A percentile compares a stretch with the other conserved stretches of the same genome.
These are phyloP conservation scores for Phasia obesa DNA, from an alignment of 2,888 invertebrate genomes.

Conservation along the genomic window DNA sequence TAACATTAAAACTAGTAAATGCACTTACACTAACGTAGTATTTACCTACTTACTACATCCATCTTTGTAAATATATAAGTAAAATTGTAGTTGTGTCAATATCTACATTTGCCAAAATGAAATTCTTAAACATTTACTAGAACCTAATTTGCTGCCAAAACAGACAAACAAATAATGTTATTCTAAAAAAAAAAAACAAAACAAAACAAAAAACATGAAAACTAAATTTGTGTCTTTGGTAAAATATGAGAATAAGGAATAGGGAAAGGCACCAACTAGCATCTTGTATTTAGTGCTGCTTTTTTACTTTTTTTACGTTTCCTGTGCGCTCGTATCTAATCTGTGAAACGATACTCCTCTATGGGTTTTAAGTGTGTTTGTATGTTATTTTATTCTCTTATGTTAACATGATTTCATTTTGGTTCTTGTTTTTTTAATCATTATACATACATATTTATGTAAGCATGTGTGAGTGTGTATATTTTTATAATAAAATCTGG, in stretches of 20 bases:
- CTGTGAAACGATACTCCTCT: conserved; percentile 32
- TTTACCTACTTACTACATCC: too few species aligned
- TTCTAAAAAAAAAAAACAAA: neutral
- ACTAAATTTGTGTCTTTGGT: conserved; percentile 18
- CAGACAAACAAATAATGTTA: neutral
- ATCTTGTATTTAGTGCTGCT: conserved; percentile 13
- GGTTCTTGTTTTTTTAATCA: conserved; percentile 20
- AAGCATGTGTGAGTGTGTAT: conserved; percentile 25
- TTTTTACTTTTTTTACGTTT: conserved; percentile 15
- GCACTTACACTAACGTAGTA: neutral
- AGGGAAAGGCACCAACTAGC: conserved; percentile 1
- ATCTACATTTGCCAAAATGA: conserved; percentile 40
- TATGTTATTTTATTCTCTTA: conserved; percentile 42
- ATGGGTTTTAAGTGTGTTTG: conserved; percentile 17
- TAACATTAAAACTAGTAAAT: neutral
- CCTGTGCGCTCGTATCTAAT: conserved; percentile 27
- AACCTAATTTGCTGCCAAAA: conserved; percentile 36
- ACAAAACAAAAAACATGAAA: conserved; percentile 6
- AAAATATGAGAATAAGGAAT: neutral
- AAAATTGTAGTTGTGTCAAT: conserved; percentile 12
- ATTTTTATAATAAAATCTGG: conserved; percentile 65
- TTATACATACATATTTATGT: neutral
- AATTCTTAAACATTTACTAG: conserved; percentile 36
- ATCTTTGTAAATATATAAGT: neutral
- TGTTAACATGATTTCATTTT: conserved; percentile 65